A percentile compares a stretch with the other conserved stretches of the same genome.
Conservation (phyloP, 1,140 invertebrate species). For the Cydia pomonella region DNA sequence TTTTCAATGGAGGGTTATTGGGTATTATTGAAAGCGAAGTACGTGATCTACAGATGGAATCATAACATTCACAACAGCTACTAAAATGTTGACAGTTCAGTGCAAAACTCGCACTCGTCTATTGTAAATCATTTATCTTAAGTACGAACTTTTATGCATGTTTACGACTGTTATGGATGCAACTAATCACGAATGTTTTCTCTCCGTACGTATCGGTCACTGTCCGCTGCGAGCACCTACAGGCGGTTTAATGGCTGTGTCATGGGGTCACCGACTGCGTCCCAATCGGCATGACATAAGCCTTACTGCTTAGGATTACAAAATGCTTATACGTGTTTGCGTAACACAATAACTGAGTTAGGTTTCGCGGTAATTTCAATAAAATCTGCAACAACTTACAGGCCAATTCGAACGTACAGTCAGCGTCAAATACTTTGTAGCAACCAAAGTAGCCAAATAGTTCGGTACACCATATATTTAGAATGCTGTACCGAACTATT, state of each 20-base stretch:
- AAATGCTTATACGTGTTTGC: slow-evolving; percentile 73
- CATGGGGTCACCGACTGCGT: slow-evolving; percentile 75
- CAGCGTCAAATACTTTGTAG: too few relatives aligned
- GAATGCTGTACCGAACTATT: too few relatives aligned
- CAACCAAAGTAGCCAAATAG: too few relatives aligned
- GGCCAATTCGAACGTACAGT: too few relatives aligned
- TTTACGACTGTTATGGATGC: slow-evolving; percentile 4
- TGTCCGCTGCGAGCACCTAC: slow-evolving; percentile 49
- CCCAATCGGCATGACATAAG: slow-evolving; percentile 76
- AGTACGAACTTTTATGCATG: neutral
- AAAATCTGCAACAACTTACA: slow-evolving; percentile 51
- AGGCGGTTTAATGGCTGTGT: slow-evolving; percentile 64
- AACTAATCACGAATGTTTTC: slow-evolving; percentile 31
- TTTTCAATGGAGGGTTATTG: too few relatives aligned
- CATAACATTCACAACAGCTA: too few relatives aligned
- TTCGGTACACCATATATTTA: too few relatives aligned
- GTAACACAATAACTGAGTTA: slow-evolving; percentile 61
- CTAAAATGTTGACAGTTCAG: too few relatives aligned
- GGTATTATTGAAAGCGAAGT: too few relatives aligned
- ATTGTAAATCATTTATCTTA: too few relatives aligned
- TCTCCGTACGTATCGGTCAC: slow-evolving; percentile 54
- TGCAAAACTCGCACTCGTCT: neutral
- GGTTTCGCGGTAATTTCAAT: slow-evolving; percentile 55
- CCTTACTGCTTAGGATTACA: slow-evolving; percentile 71
- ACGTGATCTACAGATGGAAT: too few relatives aligned